Evolutionary conservation across 2,797 vertebrate species (phyloP).

Genomic region (Microctenopoma stevenorrisi): DNA sequence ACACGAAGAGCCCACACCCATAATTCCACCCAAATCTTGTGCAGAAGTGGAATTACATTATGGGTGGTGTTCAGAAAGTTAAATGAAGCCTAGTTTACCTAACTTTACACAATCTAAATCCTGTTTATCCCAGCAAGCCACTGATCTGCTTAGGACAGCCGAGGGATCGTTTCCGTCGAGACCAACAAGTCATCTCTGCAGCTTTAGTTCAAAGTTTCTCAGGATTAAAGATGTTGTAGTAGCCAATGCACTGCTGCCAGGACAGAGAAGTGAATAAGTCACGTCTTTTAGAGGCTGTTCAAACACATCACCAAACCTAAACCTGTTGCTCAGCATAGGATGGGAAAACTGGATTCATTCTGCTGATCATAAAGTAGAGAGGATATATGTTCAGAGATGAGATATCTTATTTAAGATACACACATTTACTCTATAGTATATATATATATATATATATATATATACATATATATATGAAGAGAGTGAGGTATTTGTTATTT

Average conservation of each 20-base stretch:
- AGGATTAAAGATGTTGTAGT: constrained; percentile 19
- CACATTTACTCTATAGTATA: neutral
- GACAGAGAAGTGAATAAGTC: neutral
- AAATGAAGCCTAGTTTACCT: constrained; percentile 48
- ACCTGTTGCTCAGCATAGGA: neutral
- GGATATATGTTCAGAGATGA: neutral
- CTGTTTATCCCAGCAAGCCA: constrained; percentile 63
- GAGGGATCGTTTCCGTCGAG: constrained; percentile 1
- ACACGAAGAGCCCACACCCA: constrained; percentile 50
- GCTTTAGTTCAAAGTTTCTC: constrained; percentile 13
- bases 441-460: too few relatives aligned
- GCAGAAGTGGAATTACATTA: constrained; percentile 24
- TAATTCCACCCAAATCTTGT: constrained; percentile 31
- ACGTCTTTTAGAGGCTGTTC: neutral
- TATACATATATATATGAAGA: too few relatives aligned
- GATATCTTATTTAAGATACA: neutral
- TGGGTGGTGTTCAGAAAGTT: constrained; percentile 53
- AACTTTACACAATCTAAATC: constrained; percentile 63
- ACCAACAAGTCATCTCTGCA: constrained; percentile 38
- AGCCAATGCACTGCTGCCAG: neutral
- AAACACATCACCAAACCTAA: neutral
- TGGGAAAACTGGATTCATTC: neutral
- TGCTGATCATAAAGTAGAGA: neutral
- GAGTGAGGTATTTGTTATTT: neutral
- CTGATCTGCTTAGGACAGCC: constrained; percentile 55